Evolutionary conservation across 2,113 vertebrate species (phyloP), one percentile per base, ranked within the genome.

Genomic region (Perognathus longimembris): DNA sequence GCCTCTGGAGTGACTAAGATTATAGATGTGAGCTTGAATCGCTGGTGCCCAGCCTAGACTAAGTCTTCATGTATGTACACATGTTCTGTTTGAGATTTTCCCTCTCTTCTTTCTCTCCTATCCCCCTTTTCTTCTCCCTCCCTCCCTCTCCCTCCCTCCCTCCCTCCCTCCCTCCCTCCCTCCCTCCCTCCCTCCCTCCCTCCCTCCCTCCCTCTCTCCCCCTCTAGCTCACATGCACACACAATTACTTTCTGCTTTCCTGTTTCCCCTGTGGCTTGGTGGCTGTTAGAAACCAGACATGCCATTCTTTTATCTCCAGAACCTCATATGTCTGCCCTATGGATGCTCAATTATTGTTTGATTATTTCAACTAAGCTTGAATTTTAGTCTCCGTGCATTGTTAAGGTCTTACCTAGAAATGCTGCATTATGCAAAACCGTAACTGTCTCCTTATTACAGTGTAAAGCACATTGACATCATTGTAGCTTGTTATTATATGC

Each of bases 401-500:
- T 71, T 83, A 61, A 76, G 61, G 40, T n/a, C 95, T 95, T 92
- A 50, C 67, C 18, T 89, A 89, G 71, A 86, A 40, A 50, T 5
- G 73, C 40, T 57, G 20, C 9, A 38, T 90, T 76, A 45, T 70
- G n/a, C 3, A 85, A 54, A 67, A 42, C 85, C 54, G 61, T 74
- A 45, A 42, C 38, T 87, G n/a, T 88, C 80, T 91, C 24, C 69
- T 1, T 70, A 54, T 64, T 85, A 73, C 6, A 50, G 4, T 50
- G 14, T 82, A 80, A 90, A 40, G 10, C 45, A 79, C 40, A 70
- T 21, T 40, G 80, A 22, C 26, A 79, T 80, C 86, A 36, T 50
- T 38, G 6, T 74, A 84, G 34, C 85, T 95, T 88, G 26, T 91
- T 94, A 86, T 89, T 94, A 54, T 79, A 32, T 86, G 63, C 67